Percentiles rank a stretch among this genome's conserved stretches.
Conservation (phyloP, 2,888 invertebrate species). For the Xanthia togata region DNA sequence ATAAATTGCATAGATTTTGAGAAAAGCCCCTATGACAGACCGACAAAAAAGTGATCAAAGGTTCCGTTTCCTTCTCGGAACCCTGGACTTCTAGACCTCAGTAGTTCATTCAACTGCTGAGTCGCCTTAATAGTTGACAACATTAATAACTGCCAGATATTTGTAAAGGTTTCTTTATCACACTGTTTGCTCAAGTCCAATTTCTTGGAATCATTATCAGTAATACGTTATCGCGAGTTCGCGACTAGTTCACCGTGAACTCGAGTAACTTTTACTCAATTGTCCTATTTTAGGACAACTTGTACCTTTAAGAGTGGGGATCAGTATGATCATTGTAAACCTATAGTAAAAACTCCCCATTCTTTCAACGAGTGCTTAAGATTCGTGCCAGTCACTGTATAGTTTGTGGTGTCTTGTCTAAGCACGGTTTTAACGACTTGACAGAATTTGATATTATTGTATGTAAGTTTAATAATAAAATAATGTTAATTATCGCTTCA, state of each 20-base stretch:
- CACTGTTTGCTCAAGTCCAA: conserved; percentile 71
- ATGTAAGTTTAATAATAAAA: too few species aligned
- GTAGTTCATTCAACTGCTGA: conserved; percentile 49
- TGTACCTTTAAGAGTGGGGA: not conserved
- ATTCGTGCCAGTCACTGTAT: conserved; percentile 14
- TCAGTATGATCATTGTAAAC: not conserved
- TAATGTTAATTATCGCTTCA: too few species aligned
- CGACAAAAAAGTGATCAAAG: not conserved
- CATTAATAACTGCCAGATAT: conserved; percentile 49
- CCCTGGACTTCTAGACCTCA: not conserved
- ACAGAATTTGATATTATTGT: not conserved
- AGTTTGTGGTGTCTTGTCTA: not conserved
- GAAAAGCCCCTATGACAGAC: not conserved
- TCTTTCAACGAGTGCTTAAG: not conserved
- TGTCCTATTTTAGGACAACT: conserved; percentile 47
- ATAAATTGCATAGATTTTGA: not conserved
- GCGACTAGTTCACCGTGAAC: conserved; percentile 68
- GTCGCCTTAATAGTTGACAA: too few species aligned
- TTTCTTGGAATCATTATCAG: conserved; percentile 82
- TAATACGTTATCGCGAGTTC: conserved; percentile 76
- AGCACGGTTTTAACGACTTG: not conserved
- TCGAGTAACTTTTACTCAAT: conserved; percentile 41
- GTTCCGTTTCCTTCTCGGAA: not conserved
- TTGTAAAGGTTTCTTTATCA: conserved; percentile 69
- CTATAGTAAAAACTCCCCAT: not conserved